Evolutionary conservation across 2,888 invertebrate species (phyloP), one percentile per base, ranked within the genome.

Genomic region (Elmis aenea): DNA sequence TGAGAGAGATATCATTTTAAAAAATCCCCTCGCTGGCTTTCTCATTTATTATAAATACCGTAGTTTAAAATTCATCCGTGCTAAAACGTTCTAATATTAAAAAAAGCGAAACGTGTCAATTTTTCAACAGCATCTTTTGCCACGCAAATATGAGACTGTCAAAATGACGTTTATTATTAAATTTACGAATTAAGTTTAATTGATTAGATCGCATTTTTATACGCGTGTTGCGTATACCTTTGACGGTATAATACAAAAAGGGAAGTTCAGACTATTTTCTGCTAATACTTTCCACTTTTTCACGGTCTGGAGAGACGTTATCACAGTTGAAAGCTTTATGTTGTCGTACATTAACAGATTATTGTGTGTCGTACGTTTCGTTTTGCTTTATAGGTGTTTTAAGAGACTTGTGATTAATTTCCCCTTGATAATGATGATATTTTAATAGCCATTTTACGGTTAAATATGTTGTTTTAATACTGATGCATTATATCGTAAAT

Each of bases 271-370:
- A n/a, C n/a, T n/a, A n/a, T n/a, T n/a, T n/a, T n/a, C n/a, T n/a
- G n/a, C n/a, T n/a, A n/a, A n/a, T n/a, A n/a, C n/a, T n/a, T n/a
- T n/a, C n/a, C n/a, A n/a, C n/a, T n/a, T n/a, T n/a, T n/a, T n/a
- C n/a, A n/a, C n/a, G n/a, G 18, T 18, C 18, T 5, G 8, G 13
- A 14, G 34, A 22, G 22, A 26, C n/a, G 46, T 42, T 49, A 50
- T 52, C 50, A 52, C 45, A 50, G 51, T 51, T 65, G 62, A 66
- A 61, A 66, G 66, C 64, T 61, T 66, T 65, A 61, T 59, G 63
- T 61, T 66, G 66, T 66, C 58, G 56, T 61, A 62, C 63, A 63
- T 66, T 62, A 40, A 40, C 56, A 58, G 58, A 60, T 62, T 59
- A 18, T 18, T 63, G 50, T 52, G 52, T 46, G 52, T 57, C 55